These are phyloP conservation scores for Steatornis caripensis DNA, from an alignment of 2,113 vertebrate species.

Conservation along the genomic window DNA sequence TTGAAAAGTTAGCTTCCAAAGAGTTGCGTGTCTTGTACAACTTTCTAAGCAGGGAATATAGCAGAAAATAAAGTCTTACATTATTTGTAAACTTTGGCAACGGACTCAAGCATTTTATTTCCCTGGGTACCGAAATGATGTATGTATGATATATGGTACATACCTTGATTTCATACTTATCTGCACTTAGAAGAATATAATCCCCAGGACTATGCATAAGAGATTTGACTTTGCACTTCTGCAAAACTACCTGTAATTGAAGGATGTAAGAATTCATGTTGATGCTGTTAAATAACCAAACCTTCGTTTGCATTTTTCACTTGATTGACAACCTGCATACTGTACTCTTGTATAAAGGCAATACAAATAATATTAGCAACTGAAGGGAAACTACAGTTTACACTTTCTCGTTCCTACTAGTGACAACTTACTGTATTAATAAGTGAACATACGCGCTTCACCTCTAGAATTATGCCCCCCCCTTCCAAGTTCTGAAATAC, in stretches of 20 bases:
- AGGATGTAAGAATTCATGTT: not conserved
- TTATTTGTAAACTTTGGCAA: not conserved
- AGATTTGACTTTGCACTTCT: constrained; percentile 94
- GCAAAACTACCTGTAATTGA: constrained; percentile 86
- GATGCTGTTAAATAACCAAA: not conserved
- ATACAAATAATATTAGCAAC: not conserved
- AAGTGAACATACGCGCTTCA: not conserved
- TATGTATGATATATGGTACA: not conserved
- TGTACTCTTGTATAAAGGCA: not conserved
- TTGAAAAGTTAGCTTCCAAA: not conserved
- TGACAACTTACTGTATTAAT: not conserved
- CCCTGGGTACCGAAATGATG: not conserved
- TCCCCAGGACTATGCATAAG: constrained; percentile 96
- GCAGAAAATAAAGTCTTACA: not conserved
- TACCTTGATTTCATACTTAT: constrained; percentile 99
- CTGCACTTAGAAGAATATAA: constrained; percentile 92
- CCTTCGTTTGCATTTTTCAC: not conserved
- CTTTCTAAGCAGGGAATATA: not conserved
- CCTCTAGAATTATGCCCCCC: not conserved
- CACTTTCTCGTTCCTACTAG: not conserved
- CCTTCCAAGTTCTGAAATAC: not conserved
- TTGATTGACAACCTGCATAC: not conserved
- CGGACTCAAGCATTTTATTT: not conserved
- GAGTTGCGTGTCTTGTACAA: not conserved
- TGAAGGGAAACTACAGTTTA: not conserved